These are phyloP conservation scores for Carlito syrichta DNA, from an alignment of 2,113 vertebrate species.

Conservation along the genomic window DNA sequence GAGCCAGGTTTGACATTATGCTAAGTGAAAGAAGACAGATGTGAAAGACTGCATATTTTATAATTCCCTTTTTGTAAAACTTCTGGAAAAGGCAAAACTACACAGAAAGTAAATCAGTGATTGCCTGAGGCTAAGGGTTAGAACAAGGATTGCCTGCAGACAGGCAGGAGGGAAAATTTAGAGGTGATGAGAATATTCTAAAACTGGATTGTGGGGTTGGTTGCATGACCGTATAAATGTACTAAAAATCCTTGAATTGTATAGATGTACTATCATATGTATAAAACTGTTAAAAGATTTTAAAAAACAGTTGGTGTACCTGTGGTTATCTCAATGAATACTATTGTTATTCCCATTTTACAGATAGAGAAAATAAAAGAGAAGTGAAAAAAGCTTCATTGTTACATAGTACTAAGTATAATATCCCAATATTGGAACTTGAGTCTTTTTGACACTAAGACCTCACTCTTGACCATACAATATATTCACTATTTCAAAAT, in stretches of 20 bases:
- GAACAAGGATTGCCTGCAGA: background rate
- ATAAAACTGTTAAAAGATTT: background rate
- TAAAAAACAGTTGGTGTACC: background rate
- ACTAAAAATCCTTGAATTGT: background rate
- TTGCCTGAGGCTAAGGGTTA: background rate
- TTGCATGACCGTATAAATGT: background rate
- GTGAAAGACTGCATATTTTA: background rate
- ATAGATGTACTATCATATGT: background rate
- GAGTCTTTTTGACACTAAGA: background rate
- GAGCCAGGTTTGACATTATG: background rate
- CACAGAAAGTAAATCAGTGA: background rate
- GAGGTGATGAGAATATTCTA: background rate
- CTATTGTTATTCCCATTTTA: background rate
- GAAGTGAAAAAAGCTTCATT: conserved; percentile 31
- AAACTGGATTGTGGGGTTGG: background rate
- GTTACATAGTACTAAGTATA: background rate
- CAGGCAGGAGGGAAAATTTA: background rate
- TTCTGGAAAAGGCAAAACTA: background rate
- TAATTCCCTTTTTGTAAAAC: background rate
- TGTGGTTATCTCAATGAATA: background rate
- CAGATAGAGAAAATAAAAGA: background rate
- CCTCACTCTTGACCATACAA: background rate
- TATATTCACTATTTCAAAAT: background rate
- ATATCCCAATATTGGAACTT: background rate
- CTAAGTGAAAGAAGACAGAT: background rate